phyloP scores from a whole-genome alignment of 2,888 invertebrate species.

The Ennomos quercinarius region DNA sequence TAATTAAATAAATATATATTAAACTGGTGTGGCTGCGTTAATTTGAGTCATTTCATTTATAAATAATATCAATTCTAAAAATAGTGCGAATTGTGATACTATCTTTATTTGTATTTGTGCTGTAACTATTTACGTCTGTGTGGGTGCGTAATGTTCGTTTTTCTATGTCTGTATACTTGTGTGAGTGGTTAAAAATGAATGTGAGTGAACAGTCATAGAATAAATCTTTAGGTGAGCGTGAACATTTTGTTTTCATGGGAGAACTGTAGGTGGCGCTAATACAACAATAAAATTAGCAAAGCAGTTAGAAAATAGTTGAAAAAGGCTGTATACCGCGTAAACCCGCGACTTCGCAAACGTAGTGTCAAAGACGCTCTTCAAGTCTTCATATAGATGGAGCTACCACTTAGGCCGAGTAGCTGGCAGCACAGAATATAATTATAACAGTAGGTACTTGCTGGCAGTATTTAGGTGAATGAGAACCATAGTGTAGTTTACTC shows the following conservation, averaged over 20 bases:
- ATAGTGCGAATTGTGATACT: constrained; percentile 6
- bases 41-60: too few relatives aligned
- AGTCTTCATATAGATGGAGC: too few relatives aligned
- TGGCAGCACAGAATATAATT: too few relatives aligned
- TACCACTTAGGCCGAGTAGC: too few relatives aligned
- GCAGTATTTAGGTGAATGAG: too few relatives aligned
- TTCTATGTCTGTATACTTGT: constrained; percentile 70
- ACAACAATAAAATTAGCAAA: neutral
- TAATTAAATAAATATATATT: too few relatives aligned
- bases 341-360: too few relatives aligned
- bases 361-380: too few relatives aligned
- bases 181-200: constrained; percentile 71
- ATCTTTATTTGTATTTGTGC: constrained; percentile 11
- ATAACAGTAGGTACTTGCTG: too few relatives aligned
- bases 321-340: too few relatives aligned
- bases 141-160: constrained; percentile 80
- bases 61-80: neutral
- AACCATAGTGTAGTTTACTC: too few relatives aligned
- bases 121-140: constrained; percentile 71
- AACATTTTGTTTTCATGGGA: constrained; percentile 43
- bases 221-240: constrained; percentile 42
- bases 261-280: constrained; percentile 51
- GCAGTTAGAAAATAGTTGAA: neutral
- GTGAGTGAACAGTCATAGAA: constrained; percentile 52
- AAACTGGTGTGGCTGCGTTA: too few relatives aligned